Base-by-base conservation (phyloP, 1,140 invertebrate genomes). In the Ostrea edulis region DNA sequence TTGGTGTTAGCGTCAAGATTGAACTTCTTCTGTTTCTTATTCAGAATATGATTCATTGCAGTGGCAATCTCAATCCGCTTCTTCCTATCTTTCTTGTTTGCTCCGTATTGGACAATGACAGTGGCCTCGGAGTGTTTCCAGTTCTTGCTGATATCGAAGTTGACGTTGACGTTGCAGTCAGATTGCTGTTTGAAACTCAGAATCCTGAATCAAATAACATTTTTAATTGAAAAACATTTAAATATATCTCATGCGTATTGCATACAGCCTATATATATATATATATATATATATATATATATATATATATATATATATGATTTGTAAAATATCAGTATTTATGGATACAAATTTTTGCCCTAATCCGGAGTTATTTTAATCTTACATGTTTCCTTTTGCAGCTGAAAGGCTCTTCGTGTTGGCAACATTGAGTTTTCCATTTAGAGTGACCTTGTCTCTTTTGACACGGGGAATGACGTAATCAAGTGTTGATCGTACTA, bases 21-120 rank as follows among this genome's bases (percentile, higher is more conserved):
- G 25, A 35, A 62, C 81, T 58, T 85, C 52, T 86, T 82, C 29
- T 86, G 35, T 82, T 77, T 82, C 20, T n/a, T 58, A 17, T 44
- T 81, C 9, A 25, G 14, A 29, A 82, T 14, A 52, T 86, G 87
- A 35, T 86, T 86, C 0, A 88, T 44, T 11, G 35, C 17, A 20
- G 84, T 82, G 25, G 58, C 77, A 17, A 90, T 8, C 14, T n/a
- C 55, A 0, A 91, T 87, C 22, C 71, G 81, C 51, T 89, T 90
- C 35, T 83, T 87, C 0, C 35, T 17, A 62, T 91, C 87, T 58
- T 90, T 89, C 17, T 89, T 87, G 77, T 91, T 89, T 8, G 86
- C 17, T 22, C 89, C 90, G 86, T 90, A 91, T 25, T 52, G 44
- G n/a, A 86, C 68, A 53, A 81, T 54, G 17, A 88, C 35, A 52